Evolutionary conservation across 2,113 vertebrate species (phyloP), one percentile per base, ranked within the genome.

Genomic region (Plotosus lineatus): DNA sequence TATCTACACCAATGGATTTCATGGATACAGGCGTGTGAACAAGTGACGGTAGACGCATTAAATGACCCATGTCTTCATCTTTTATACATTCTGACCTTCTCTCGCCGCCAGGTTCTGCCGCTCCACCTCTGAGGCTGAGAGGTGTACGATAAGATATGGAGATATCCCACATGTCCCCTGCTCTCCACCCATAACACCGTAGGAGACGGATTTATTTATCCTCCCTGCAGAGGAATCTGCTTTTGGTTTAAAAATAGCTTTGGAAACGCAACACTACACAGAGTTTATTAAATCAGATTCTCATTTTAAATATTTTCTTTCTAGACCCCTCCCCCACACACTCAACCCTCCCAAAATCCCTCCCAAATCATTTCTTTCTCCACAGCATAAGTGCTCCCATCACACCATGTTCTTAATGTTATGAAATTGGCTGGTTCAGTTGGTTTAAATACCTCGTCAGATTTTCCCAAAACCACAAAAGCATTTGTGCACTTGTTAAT

Each of bases 31-130:
- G 46, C 66, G 75, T 56, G 75, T 78, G 75, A 77, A 65, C 79
- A 60, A 76, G 65, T 17, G 48, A 60, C 73, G 60, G 68, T 48
- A 40, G 75, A 56, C 69, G 68, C 76, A 36, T 69, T 79, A 76
- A 85, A 82, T 82, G 84, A 76, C 77, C 80, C 72, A 76, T 76
- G 78, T 79, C 72, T 78, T 82, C 84, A 82, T 85, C 77, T 85
- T 85, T 85, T 76, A 82, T 79, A 85, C 80, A 85, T 85, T 63
- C 31, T 72, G 77, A 76, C 80, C 80, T 53, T 75, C 69, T 73
- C 48, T 79, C 66, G 36, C 28, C 1, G 63, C 77, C 31, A 28
- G 74, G 71, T 73, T 75, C 73, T 63, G 72, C 80, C 77, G 75
- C 31, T 77, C 77, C 28, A 36, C 84, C 38, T 82, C 71, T 2